A percentile compares a stretch with the other conserved stretches of the same genome.
phyloP scores from a whole-genome alignment of 2,797 vertebrate species.

The Cyclura pinguis region DNA sequence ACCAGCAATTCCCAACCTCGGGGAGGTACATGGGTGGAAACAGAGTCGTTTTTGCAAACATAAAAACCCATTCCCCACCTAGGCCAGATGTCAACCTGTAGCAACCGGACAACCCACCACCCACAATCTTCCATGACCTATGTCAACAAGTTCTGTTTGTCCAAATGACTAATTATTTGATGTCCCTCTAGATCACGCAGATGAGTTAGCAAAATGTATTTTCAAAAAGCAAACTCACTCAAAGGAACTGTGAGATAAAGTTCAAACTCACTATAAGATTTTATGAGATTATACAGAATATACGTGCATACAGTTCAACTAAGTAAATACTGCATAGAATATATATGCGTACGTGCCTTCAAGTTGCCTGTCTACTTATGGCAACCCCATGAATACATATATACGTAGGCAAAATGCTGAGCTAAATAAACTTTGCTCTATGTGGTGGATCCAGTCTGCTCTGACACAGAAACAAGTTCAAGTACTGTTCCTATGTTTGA shows the following conservation, averaged over 20 bases:
- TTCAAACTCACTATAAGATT: not conserved
- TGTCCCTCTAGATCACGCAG: not conserved
- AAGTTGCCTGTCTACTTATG: too few species aligned
- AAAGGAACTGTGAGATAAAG: not conserved
- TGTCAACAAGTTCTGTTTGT: constrained; percentile 29
- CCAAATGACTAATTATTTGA: constrained; percentile 38
- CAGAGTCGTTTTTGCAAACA: constrained; percentile 7
- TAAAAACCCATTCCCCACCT: not conserved
- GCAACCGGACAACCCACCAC: constrained; percentile 5
- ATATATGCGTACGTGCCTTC: too few species aligned
- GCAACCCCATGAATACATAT: too few species aligned
- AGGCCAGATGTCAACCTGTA: constrained; percentile 6
- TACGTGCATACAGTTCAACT: too few species aligned
- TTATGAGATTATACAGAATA: not conserved
- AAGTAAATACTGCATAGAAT: too few species aligned
- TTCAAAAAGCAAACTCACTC: constrained; percentile 1
- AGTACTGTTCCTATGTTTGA: not conserved
- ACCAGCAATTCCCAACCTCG: not conserved
- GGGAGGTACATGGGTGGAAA: not conserved
- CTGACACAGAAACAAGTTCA: too few species aligned
- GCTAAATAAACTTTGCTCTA: too few species aligned
- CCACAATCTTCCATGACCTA: constrained; percentile 5
- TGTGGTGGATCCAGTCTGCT: too few species aligned
- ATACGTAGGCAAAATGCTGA: too few species aligned
- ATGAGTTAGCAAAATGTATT: not conserved